phyloP scores from a whole-genome alignment of 2,888 invertebrate genomes.

The Vanessa cardui region DNA sequence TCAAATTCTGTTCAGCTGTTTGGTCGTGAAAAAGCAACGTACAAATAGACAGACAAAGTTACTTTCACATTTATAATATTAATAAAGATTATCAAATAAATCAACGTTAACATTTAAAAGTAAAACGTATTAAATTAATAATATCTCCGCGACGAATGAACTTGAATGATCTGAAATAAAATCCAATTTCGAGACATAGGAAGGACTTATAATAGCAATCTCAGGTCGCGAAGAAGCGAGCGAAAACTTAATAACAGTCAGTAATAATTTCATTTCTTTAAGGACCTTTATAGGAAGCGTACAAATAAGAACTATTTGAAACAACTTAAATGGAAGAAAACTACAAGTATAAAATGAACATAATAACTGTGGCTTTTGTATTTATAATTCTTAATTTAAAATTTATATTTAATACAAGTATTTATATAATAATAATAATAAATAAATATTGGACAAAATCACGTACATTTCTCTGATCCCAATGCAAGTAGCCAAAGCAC shows the following conservation, averaged over 20 bases:
- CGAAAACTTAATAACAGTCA: conserved; percentile 20
- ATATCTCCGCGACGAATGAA: conserved; percentile 5
- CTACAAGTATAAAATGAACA: background rate
- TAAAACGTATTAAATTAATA: conserved; percentile 6
- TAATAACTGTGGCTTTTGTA: background rate
- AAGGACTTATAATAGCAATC: conserved; percentile 18
- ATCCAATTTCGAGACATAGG: conserved; percentile 20
- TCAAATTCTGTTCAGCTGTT: too few relatives aligned
- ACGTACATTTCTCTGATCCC: too few relatives aligned
- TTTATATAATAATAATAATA: too few relatives aligned
- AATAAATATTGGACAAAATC: too few relatives aligned
- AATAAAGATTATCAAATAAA: too few relatives aligned
- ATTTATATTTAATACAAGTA: too few relatives aligned
- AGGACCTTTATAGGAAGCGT: background rate
- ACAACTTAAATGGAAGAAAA: background rate
- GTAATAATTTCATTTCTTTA: conserved; percentile 11
- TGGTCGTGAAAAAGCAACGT: too few relatives aligned
- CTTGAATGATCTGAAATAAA: conserved; percentile 16
- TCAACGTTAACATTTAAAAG: background rate
- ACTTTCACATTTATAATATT: too few relatives aligned
- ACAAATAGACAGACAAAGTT: too few relatives aligned
- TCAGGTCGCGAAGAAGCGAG: conserved; percentile 9
- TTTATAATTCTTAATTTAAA: too few relatives aligned
- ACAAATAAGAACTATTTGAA: background rate
- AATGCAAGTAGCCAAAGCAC: too few relatives aligned